Base-by-base conservation (phyloP, 2,888 invertebrate genomes). In the Mesorhabditis spiculigera region DNA sequence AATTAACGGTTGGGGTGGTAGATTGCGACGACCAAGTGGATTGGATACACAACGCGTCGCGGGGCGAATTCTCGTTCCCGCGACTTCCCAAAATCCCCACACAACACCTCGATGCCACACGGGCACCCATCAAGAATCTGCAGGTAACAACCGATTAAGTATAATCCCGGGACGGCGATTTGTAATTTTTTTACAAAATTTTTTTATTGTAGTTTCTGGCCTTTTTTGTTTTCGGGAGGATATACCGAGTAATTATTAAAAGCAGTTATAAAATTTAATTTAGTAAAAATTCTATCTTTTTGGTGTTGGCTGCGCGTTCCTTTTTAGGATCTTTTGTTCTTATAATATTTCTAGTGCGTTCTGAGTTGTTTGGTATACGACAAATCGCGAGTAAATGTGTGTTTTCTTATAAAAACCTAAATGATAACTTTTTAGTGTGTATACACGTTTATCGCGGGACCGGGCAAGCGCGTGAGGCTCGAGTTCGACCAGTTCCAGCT, bases 391-490 rank as follows among this genome's bases (percentile, higher is more conserved):
- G 28, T 28, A 28, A 28, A 28, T 28, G 28, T 28, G 28, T 28
- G 28, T 28, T 28, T 28, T 28, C 3, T 28, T 28, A 28, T 28
- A 28, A 28, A 28, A 28, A 28, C 28, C 28, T 50, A 10, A 50
- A 50, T 13, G 58, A 10, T n/a, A 50, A 13, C 28, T 63, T 83
- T 85, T 72, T 79, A 85, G 85, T 85, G 85, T 84, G 83, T 87
- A 71, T 88, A 87, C 85, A 87, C 87, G 80, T 88, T 88, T 82
- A 85, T 88, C 75, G 88, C 86, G 62, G 80, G 83, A 69, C 79
- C 80, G 70, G 81, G 84, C 75, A 87, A 88, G 78, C 84, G 88
- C 72, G 88, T 88, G 45, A 84, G 84, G 74, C 82, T 88, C 61
- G 82, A 83, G 62, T 88, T 88, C 76, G 84, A 84, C 62, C 78